Base-by-base conservation (phyloP, 1,140 invertebrate species). In the Macrobrachium nipponense region DNA sequence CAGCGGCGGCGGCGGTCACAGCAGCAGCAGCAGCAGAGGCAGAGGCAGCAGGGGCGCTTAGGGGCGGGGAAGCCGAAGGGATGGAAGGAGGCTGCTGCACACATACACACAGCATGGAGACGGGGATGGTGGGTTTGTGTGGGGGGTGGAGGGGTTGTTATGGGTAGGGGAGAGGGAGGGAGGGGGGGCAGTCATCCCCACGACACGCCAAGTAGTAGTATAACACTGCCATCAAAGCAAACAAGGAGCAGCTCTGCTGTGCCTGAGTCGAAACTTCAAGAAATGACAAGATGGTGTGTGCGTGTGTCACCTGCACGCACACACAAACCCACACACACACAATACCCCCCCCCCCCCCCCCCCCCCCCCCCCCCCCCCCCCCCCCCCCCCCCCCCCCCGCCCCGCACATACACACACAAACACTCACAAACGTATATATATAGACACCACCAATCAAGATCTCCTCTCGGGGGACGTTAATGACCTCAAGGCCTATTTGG, bases 211-310 rank as follows among this genome's bases (percentile, higher is more conserved):
- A 36, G 27, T n/a, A n/a, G n/a, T n/a, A n/a, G n/a, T 36, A 36
- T 36, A 36, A 2, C 64, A 61, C 73, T 61, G 64, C 73, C 82
- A 83, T 83, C 81, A 83, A 83, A 83, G 77, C 82, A 83, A 83
- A 83, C 82, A 83, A 17, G 66, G 20, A 20, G 15, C 14, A 76
- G 72, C 72, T 36, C n/a, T 36, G 68, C 36, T 14, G 82, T 62
- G 73, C 73, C 72, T 58, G 82, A 6, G 51, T 51, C 51, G 12
- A 60, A 60, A 44, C 60, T 23, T 62, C 60, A 20, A 44, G 36
- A 8, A 76, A 14, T 14, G 66, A 14, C 17, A 76, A 64, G 81
- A 75, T 27, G 61, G 66, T 59, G 12, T 51, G 81, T 7, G n/a
- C 59, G n/a, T 36, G 27, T 60, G 80, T 83, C 70, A 75, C 23